Conservation (phyloP, 2,888 invertebrate genomes). For the Mechanitis messenoides region DNA sequence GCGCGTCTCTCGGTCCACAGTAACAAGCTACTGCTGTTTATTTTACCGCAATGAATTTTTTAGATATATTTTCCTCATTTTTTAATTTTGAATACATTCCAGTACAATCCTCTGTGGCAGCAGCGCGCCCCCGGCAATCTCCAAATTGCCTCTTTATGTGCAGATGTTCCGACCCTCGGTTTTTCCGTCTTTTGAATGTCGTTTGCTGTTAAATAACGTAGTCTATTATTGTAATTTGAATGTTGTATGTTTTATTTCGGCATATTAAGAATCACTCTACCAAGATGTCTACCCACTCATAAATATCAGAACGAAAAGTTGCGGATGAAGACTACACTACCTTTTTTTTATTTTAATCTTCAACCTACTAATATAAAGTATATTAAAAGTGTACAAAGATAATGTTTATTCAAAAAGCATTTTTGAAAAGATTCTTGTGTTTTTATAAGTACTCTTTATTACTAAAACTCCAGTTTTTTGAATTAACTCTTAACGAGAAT, state of each 20-base stretch:
- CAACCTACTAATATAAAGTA: too few species aligned
- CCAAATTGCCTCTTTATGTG: constrained; percentile 77
- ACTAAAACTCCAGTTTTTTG: constrained; percentile 37
- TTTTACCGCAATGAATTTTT: constrained; percentile 72
- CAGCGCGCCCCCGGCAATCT: constrained; percentile 74
- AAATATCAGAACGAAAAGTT: too few species aligned
- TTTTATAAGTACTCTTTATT: constrained; percentile 24
- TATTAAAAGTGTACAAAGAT: too few species aligned
- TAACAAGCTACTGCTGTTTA: constrained; percentile 70
- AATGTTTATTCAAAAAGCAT: neutral
- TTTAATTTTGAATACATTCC: constrained; percentile 74
- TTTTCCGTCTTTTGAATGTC: constrained; percentile 76
- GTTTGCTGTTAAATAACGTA: constrained; percentile 75
- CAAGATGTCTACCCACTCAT: neutral
- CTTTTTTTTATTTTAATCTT: too few species aligned
- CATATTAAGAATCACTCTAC: constrained; percentile 6
- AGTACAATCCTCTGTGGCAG: constrained; percentile 71
- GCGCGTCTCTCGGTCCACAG: constrained; percentile 31
- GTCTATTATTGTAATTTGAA: constrained; percentile 70
- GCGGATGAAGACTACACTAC: too few species aligned
- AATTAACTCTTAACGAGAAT: constrained; percentile 42
- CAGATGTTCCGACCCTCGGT: constrained; percentile 75
- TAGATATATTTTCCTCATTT: constrained; percentile 70
- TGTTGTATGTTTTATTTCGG: constrained; percentile 34
- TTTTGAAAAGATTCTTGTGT: constrained; percentile 19